These are phyloP conservation scores for Gallinago jamesoni DNA, from an alignment of 2,113 vertebrate species.

Conservation along the genomic window DNA sequence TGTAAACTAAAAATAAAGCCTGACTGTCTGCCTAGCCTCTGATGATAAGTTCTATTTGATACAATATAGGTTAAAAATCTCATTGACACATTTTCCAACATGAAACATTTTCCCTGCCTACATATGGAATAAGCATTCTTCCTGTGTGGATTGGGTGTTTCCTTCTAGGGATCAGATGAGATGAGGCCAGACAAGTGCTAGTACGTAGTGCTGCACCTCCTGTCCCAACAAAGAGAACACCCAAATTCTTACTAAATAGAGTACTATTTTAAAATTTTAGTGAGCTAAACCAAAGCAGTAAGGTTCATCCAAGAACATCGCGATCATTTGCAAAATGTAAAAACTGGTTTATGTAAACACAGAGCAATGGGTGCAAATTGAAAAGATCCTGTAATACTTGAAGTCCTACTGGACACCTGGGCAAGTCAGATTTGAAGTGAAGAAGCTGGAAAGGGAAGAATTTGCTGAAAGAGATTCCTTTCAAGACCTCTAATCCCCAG, in stretches of 20 bases:
- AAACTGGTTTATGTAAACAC: slow-evolving; percentile 43
- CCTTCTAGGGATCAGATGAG: not conserved
- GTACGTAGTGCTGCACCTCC: not conserved
- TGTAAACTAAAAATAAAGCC: not conserved
- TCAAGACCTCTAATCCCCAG: not conserved
- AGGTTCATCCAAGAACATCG: not conserved
- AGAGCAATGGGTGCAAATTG: not conserved
- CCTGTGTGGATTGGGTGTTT: not conserved
- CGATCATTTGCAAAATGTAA: not conserved
- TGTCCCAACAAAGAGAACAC: not conserved
- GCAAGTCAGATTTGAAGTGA: not conserved
- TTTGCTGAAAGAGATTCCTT: not conserved
- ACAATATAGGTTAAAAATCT: not conserved
- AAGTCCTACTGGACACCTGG: not conserved
- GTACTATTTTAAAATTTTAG: not conserved
- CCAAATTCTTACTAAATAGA: not conserved
- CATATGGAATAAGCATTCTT: not conserved
- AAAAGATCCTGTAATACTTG: not conserved
- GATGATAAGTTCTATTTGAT: not conserved
- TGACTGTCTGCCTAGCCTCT: not conserved
- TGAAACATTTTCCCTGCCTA: not conserved
- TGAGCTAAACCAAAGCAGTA: not conserved
- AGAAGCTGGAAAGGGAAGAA: not conserved
- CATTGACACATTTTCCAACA: not conserved
- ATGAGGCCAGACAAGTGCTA: not conserved